Conservation (phyloP, 2,888 invertebrate genomes). For the Pachycephus smyrnensis region DNA sequence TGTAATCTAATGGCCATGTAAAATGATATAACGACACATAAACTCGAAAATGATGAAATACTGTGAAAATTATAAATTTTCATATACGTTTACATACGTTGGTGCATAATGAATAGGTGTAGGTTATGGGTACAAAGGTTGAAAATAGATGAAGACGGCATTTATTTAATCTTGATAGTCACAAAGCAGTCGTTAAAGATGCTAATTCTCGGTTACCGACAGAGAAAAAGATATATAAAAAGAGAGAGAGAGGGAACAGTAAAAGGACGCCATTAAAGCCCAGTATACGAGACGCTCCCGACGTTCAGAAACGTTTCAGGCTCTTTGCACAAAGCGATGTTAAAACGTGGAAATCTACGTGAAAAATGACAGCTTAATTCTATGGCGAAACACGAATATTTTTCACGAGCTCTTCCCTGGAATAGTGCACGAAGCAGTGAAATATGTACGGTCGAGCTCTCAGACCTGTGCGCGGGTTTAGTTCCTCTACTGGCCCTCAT, state of each 20-base stretch:
- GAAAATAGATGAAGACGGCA: neutral
- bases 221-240: neutral
- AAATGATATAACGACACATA: neutral
- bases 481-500: slow-evolving; percentile 23
- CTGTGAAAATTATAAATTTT: neutral
- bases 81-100: neutral
- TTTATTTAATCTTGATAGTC: neutral
- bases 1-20: neutral
- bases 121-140: neutral
- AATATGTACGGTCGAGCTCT: slow-evolving; percentile 14
- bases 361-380: slow-evolving; percentile 24
- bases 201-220: neutral
- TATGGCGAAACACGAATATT: slow-evolving; percentile 21
- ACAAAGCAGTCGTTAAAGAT: neutral
- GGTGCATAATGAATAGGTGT: neutral
- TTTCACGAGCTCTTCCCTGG: slow-evolving; percentile 15
- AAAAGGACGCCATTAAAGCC: slow-evolving; percentile 10
- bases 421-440: slow-evolving; percentile 17
- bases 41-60: neutral
- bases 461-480: neutral
- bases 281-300: neutral
- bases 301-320: slow-evolving; percentile 10
- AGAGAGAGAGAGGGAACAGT: neutral
- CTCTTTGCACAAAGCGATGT: slow-evolving; percentile 11
- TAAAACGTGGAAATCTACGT: slow-evolving; percentile 16